These are phyloP conservation scores for Antennarius maculatus DNA, from an alignment of 2,797 vertebrate species.

Conservation along the genomic window DNA sequence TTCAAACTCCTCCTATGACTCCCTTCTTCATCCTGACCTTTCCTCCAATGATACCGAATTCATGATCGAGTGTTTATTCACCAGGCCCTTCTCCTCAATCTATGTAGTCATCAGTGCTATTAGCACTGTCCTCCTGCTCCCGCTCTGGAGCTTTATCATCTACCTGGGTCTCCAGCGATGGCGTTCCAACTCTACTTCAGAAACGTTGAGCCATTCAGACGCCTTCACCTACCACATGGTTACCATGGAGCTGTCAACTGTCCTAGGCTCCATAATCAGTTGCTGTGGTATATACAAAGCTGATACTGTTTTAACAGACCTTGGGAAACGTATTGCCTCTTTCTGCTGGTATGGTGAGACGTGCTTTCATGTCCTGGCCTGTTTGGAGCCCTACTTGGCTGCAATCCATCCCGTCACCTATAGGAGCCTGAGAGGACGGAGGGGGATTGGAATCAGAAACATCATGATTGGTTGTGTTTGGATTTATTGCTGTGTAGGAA, in stretches of 20 bases:
- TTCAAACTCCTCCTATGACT: not conserved
- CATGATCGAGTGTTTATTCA: not conserved
- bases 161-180: slow-evolving; percentile 7
- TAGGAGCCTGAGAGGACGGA: not conserved
- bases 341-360: not conserved
- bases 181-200: not conserved
- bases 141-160: slow-evolving; percentile 23
- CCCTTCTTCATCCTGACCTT: not conserved
- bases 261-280: not conserved
- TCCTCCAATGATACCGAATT: not conserved
- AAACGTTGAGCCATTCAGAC: slow-evolving; percentile 13
- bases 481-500: not conserved
- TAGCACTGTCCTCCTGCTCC: slow-evolving; percentile 14
- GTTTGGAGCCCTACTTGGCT: slow-evolving; percentile 9
- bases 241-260: slow-evolving; percentile 1
- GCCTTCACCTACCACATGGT: slow-evolving; percentile 22
- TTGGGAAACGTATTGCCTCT: no score
- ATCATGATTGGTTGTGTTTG: not conserved
- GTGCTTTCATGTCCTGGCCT: not conserved
- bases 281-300: not conserved
- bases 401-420: not conserved
- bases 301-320: no score
- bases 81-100: not conserved
- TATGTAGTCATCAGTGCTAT: not conserved
- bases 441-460: not conserved